Evolutionary conservation across 2,797 vertebrate species (phyloP).

Genomic region (Fundulus diaphanus): DNA sequence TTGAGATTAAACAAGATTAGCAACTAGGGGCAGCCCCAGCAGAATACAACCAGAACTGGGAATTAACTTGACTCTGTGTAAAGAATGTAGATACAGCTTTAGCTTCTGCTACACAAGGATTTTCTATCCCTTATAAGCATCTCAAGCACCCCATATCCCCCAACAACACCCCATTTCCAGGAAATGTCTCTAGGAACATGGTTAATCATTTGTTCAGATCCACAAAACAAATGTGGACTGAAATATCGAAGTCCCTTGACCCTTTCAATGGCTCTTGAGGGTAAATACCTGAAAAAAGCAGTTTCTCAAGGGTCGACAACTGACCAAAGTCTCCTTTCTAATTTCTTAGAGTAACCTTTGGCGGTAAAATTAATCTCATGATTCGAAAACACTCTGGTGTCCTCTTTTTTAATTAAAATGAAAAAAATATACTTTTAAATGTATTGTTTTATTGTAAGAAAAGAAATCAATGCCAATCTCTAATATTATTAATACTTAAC

Average conservation of each 20-base stretch:
- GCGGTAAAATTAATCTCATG: neutral
- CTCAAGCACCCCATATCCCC: neutral
- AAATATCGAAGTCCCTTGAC: neutral
- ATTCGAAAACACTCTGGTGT: neutral
- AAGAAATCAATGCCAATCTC: neutral
- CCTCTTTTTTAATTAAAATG: neutral
- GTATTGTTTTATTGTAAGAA: neutral
- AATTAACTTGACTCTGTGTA: neutral
- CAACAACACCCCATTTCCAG: neutral
- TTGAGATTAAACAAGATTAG: neutral
- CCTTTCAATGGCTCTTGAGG: neutral
- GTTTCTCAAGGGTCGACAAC: neutral
- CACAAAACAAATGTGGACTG: neutral
- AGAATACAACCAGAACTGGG: neutral
- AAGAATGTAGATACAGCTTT: neutral
- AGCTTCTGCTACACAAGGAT: neutral
- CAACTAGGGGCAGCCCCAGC: neutral
- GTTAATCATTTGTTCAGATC: neutral
- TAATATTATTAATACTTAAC: neutral
- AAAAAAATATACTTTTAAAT: no score
- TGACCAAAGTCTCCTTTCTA: neutral
- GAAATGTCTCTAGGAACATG: neutral
- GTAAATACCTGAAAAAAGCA: neutral
- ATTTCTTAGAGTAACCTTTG: neutral
- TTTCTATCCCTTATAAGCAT: neutral